These are phyloP conservation scores for Antheraea mylitta DNA, from an alignment of 1,140 invertebrate species.

Conservation along the genomic window DNA sequence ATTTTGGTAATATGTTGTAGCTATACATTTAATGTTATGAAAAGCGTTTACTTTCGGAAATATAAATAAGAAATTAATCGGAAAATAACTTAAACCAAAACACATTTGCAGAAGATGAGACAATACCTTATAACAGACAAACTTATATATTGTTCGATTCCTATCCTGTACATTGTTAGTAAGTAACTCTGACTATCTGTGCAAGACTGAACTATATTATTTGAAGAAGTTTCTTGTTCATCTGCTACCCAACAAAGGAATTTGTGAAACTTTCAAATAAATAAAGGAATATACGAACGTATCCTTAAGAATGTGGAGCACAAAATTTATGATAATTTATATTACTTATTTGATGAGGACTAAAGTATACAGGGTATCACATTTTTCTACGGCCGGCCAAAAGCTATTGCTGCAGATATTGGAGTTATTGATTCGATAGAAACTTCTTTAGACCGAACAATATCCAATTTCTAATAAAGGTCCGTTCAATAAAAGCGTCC, in stretches of 20 bases:
- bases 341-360: too few relatives aligned
- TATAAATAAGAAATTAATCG: too few relatives aligned
- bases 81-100: too few relatives aligned
- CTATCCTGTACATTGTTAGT: too few relatives aligned
- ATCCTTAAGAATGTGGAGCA: too few relatives aligned
- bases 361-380: too few relatives aligned
- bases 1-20: too few relatives aligned
- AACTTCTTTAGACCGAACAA: slow-evolving; percentile 49
- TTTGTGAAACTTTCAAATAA: neutral
- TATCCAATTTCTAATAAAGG: slow-evolving; percentile 57
- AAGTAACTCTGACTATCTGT: slow-evolving; percentile 22
- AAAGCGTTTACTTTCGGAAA: too few relatives aligned
- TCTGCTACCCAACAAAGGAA: neutral
- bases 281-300: neutral
- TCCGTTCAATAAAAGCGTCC: slow-evolving; percentile 31
- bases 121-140: slow-evolving; percentile 30
- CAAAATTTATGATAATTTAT: too few relatives aligned
- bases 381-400: slow-evolving; percentile 24
- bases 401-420: slow-evolving; percentile 41
- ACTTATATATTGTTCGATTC: slow-evolving; percentile 18
- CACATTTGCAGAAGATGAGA: slow-evolving; percentile 18
- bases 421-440: slow-evolving; percentile 54
- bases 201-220: slow-evolving; percentile 17
- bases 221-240: slow-evolving; percentile 19
- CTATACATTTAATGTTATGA: too few relatives aligned